Base-by-base conservation (phyloP, 2,888 invertebrate species). In the Sylvicola fuscatus region DNA sequence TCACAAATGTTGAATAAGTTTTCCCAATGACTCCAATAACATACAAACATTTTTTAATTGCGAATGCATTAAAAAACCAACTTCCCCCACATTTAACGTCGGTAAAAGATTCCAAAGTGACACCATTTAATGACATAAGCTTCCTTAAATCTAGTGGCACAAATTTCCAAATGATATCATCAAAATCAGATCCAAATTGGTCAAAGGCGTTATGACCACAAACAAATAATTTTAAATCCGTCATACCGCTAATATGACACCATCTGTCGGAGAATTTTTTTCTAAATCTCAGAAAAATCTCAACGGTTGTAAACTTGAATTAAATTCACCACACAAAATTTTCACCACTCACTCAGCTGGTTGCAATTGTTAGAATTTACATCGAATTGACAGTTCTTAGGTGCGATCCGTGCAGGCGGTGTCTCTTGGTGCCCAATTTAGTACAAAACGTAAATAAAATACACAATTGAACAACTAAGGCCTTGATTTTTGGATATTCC, bases 131-230 rank as follows among this genome's bases (percentile, higher is more conserved):
- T 14, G 14, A 29, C 17, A 13, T 10, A 3, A 8, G 3, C 2
- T 12, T 27, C 8, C 7, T 13, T 21, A 13, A 21, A 34, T 21
- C 33, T 13, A 2, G 40, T 36, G 37, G 40, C 38, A 36, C 37
- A 37, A 40, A 39, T 14, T 33, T 31, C 15, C 21, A 17, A 13
- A 30, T 3, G 27, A 32, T 34, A 6, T 21, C 21, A 21, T 21
- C 21, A 21, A 21, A 8, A 21, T 21, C 21, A 21, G 21, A 33
- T 14, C 43, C 48, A 41, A 54, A 52, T 38, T 57, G 57, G 11
- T 47, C 47, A 43, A 57, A 56, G 37, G 50, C 54, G 48, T 57
- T 57, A 43, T 54, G 57, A 33, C 57, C 57, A 45, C 50, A 47
- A 43, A 48, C 47, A 42, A 39, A 36, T 29, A 37, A 35, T 40